Percentiles rank a stretch among this genome's conserved stretches.
phyloP scores from a whole-genome alignment of 2,113 vertebrate genomes.

The Ceratotherium simum region DNA sequence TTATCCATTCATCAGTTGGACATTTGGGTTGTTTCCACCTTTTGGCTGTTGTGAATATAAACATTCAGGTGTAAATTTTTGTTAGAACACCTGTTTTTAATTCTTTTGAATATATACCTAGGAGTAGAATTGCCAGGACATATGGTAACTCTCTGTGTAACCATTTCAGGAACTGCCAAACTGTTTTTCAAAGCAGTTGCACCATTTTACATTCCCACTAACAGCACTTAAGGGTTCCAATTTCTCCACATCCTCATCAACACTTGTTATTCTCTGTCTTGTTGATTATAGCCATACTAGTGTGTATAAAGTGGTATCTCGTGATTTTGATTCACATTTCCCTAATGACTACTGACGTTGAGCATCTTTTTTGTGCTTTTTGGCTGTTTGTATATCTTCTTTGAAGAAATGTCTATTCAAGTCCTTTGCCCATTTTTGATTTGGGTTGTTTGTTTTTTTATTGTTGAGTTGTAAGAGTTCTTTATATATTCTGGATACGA shows the following conservation, averaged over 20 bases:
- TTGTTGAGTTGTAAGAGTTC: not conserved
- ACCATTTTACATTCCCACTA: not conserved
- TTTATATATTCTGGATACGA: not conserved
- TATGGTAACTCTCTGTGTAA: not conserved
- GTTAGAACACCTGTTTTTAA: not conserved
- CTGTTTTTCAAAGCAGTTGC: not conserved
- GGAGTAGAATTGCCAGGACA: not conserved
- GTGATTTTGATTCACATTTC: not conserved
- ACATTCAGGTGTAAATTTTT: constrained; percentile 5
- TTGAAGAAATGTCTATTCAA: not conserved
- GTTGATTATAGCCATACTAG: not conserved
- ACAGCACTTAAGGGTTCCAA: not conserved
- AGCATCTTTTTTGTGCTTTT: not conserved
- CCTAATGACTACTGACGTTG: not conserved
- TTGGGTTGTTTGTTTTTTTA: not conserved
- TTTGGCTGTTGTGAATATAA: not conserved
- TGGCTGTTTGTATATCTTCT: not conserved
- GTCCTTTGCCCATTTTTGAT: not conserved
- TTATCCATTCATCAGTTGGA: not conserved
- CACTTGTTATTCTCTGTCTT: not conserved
- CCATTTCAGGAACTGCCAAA: not conserved
- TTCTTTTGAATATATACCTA: not conserved
- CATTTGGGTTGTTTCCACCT: not conserved
- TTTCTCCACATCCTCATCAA: not conserved
- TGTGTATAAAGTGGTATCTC: not conserved